Evolutionary conservation across 2,113 vertebrate species (phyloP).

Genomic region (Typhlomys cinereus): DNA sequence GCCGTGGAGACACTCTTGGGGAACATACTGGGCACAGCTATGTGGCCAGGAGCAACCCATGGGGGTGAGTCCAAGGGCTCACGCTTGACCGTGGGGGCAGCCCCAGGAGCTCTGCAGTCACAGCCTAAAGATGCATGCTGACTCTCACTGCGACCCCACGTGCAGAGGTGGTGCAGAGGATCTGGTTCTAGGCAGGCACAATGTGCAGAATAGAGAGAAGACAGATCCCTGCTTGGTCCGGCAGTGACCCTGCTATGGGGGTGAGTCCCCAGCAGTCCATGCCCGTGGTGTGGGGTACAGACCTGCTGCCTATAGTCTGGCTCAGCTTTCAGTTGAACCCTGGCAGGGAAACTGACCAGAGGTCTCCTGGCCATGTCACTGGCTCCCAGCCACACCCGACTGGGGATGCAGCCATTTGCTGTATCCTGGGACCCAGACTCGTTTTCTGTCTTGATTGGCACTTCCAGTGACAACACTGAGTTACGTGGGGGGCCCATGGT

Average conservation of each 20-base stretch:
- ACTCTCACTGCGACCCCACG: constrained; percentile 83
- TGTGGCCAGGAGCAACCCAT: constrained; percentile 83
- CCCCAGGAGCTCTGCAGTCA: constrained; percentile 83
- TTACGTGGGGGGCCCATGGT: constrained; percentile 82
- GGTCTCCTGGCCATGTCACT: constrained; percentile 82
- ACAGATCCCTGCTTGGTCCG: constrained; percentile 84
- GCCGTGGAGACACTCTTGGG: constrained; percentile 84
- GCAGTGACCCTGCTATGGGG: constrained; percentile 73
- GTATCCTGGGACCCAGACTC: constrained; percentile 91
- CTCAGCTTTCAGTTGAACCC: constrained; percentile 91
- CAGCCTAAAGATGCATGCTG: constrained; percentile 82
- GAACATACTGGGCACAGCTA: constrained; percentile 77
- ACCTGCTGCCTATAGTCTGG: constrained; percentile 84
- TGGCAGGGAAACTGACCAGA: constrained; percentile 80
- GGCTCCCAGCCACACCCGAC: constrained; percentile 86
- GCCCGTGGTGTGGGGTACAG: constrained; percentile 83
- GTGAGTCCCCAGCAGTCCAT: constrained; percentile 82
- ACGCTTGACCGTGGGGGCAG: neutral
- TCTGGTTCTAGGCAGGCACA: constrained; percentile 87
- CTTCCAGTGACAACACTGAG: constrained; percentile 84
- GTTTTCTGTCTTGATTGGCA: constrained; percentile 92
- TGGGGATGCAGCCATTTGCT: constrained; percentile 80
- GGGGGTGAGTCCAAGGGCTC: constrained; percentile 88
- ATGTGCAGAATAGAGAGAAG: constrained; percentile 84
- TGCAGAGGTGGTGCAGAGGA: constrained; percentile 84